Base-by-base conservation (phyloP, 2,888 invertebrate species). In the Ormyrus thymus region DNA sequence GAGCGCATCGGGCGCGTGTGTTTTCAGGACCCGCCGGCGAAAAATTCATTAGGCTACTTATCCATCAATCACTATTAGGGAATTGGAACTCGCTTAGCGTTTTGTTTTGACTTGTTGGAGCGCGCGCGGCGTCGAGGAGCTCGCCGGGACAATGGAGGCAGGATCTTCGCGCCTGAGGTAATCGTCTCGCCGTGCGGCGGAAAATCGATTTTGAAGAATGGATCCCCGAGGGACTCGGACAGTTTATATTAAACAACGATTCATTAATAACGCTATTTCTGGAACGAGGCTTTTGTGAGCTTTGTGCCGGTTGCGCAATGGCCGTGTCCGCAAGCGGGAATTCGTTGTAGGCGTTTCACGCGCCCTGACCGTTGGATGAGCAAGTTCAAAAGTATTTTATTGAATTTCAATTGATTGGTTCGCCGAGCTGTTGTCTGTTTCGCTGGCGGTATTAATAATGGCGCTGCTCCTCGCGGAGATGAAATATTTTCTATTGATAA, bases 21-120 rank as follows among this genome's bases (percentile, higher is more conserved):
- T 29, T 29, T 29, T 74, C 82, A 82, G 83, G 80, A 83, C 82
- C 29, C 79, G 81, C 81, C 81, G 81, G 64, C 55, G 56, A 68
- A 71, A 83, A 85, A 87, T 87, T 87, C 87, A 88, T 89, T 87
- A 85, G 85, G 87, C 88, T 87, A 88, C 87, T 89, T 87, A 87
- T 87, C 86, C 89, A 90, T 90, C 87, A 85, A 89, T 90, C 90
- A 90, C 87, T 87, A 88, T 89, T 90, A 88, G 85, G 83, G 82
- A 81, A 81, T 83, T 13, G 53, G 66, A 46, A 11, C 7, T 70
- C 66, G 48, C 29, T 43, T 62, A 48, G 45, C 53, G 72, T 79
- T 77, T 75, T 79, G 79, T 81, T 79, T 81, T 81, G 71, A 76
- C 80, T 76, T 29, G 53, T 69, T 29, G 29, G 3, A 51, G 59